Base-by-base conservation (phyloP, 2,797 vertebrate genomes). In the Sandelia bainsii region DNA sequence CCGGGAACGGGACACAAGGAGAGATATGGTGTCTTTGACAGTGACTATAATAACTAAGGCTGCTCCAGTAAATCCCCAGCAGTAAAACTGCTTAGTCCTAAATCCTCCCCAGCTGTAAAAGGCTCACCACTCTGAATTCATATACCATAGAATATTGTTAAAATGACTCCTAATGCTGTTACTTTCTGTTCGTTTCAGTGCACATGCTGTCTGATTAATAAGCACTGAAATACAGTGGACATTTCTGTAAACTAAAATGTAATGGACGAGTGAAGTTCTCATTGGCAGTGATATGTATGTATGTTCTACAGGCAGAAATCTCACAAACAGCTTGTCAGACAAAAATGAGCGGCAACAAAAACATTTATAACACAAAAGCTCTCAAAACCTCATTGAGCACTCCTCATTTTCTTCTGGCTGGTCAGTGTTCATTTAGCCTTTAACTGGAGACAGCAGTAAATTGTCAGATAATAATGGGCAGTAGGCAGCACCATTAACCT, bases 71-170 rank as follows among this genome's bases (percentile, higher is more conserved):
- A 86, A 86, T 69, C 82, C 79, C 22, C 6, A 8, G 67, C 48
- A 75, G 62, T 69, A 82, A 80, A 83, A 86, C 45, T 20, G 61
- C 71, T 84, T 74, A 79, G 65, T 68, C 29, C 50, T 61, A 51
- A 72, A 79, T 58, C 70, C 49, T 75, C 58, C 11, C 13, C 17
- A 34, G 59, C 62, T 75, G 44, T 74, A 71, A 74, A 66, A 56
- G 58, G 20, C 63, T 40, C 46, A 25, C 8, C 32, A 23, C 27
- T 17, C 25, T 22, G 16, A 60, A 57, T 59, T 62, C 66, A 69
- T 34, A 23, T 51, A 39, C 44, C 34, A 44, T 29, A 32, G 7
- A 44, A 56, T 34, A 58, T 37, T 32, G 17, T 37, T 48, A 25
- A 69, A 70, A 17, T 17, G 48, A 32, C 40, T 59, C 25, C 3